A percentile compares a stretch with the other conserved stretches of the same genome.
Conservation (phyloP, 1,140 invertebrate species). For the Andricus grossulariae region DNA sequence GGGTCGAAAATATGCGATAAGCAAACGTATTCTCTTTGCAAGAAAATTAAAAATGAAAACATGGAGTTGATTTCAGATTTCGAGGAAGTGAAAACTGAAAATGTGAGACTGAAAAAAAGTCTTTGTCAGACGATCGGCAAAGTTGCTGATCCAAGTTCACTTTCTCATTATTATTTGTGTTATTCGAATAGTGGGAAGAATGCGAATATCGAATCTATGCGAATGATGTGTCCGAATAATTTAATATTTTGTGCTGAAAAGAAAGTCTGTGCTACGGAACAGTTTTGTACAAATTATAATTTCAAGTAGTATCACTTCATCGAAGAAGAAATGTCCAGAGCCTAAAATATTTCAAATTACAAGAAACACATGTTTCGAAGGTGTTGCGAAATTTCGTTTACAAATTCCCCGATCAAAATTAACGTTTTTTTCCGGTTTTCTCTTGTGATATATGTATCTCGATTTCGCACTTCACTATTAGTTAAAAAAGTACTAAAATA, state of each 20-base stretch:
- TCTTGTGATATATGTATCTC: too few relatives aligned
- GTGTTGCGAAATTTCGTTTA: too few relatives aligned
- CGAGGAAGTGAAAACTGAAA: neutral
- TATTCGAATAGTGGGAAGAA: conserved; percentile 42
- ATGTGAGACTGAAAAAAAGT: conserved; percentile 9
- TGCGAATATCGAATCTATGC: conserved; percentile 51
- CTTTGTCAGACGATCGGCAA: conserved; percentile 60
- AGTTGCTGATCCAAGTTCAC: conserved; percentile 57
- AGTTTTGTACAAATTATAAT: conserved; percentile 45
- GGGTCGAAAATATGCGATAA: conserved; percentile 72
- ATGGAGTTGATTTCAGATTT: conserved; percentile 25
- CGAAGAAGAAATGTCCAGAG: too few relatives aligned
- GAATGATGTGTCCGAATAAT: conserved; percentile 63
- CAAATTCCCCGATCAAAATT: too few relatives aligned
- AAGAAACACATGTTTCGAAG: too few relatives aligned
- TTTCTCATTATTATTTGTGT: conserved; percentile 66
- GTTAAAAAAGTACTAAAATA: too few relatives aligned
- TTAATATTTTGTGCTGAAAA: conserved; percentile 64
- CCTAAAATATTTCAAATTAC: too few relatives aligned
- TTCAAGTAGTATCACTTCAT: too few relatives aligned
- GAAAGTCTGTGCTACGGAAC: conserved; percentile 59
- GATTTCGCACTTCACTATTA: too few relatives aligned
- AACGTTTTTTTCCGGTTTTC: too few relatives aligned
- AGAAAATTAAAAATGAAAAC: conserved; percentile 34
- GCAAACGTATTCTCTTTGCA: conserved; percentile 65